Evolutionary conservation across 1,140 invertebrate genomes (phyloP).

Genomic region (Telenomus remus): DNA sequence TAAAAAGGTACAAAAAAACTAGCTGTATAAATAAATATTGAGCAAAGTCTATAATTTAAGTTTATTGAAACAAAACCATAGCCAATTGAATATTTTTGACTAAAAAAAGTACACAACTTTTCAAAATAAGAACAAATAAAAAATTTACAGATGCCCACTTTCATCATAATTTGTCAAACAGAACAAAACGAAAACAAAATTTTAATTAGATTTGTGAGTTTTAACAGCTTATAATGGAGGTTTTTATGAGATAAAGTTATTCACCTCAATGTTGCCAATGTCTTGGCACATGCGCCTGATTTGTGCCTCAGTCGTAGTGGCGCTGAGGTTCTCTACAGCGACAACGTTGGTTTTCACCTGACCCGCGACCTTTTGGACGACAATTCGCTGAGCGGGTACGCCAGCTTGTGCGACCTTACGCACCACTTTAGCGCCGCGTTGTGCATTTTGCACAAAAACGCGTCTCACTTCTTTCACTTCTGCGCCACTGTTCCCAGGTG

Average conservation of each 20-base stretch:
- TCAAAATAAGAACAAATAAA: too few species aligned
- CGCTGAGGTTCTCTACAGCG: constrained; percentile 76
- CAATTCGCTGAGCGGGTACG: constrained; percentile 62
- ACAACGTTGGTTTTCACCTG: constrained; percentile 72
- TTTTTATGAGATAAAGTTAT: constrained; percentile 63
- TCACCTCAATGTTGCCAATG: constrained; percentile 77
- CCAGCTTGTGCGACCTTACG: constrained; percentile 45
- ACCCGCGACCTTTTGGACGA: constrained; percentile 65
- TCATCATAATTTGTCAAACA: too few species aligned
- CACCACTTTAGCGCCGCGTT: constrained; percentile 7
- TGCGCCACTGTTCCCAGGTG: constrained; percentile 3
- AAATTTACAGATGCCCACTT: too few species aligned
- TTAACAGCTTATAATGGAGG: neutral
- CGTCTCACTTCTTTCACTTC: constrained; percentile 11
- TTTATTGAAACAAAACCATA: too few species aligned
- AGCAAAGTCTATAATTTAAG: too few species aligned
- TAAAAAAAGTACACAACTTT: too few species aligned
- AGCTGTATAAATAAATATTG: too few species aligned
- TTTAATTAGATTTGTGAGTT: too few species aligned
- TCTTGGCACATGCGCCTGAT: constrained; percentile 76
- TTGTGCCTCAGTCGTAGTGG: constrained; percentile 75
- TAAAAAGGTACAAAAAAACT: too few species aligned
- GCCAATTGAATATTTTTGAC: too few species aligned
- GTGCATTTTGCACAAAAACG: constrained; percentile 30
- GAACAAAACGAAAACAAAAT: too few species aligned